phyloP scores from a whole-genome alignment of 37 sponge, comb jelly and placozoan species.

The Hormiphora californensis region DNA sequence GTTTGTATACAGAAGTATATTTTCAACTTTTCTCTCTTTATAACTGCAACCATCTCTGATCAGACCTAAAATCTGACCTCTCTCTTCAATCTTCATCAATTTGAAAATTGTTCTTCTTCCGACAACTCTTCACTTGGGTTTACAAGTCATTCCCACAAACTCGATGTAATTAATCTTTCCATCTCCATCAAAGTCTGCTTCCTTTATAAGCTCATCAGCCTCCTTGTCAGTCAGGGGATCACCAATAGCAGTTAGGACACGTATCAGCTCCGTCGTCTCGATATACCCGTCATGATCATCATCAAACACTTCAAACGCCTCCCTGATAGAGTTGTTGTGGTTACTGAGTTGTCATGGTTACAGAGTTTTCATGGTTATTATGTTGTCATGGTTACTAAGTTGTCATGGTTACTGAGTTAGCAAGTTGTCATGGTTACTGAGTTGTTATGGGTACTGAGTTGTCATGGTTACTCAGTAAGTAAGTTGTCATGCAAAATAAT shows the following conservation, averaged over 20 bases:
- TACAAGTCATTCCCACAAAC: slow-evolving; percentile 53
- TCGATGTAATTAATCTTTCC: slow-evolving; percentile 45
- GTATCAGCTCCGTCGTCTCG: slow-evolving; percentile 20
- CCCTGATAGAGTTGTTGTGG: neutral
- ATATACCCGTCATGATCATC: slow-evolving; percentile 25
- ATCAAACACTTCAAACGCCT: slow-evolving; percentile 38
- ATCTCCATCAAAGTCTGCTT: slow-evolving; percentile 31
- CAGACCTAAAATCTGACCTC: too few species aligned
- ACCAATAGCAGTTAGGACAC: slow-evolving; percentile 39
- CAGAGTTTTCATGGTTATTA: neutral
- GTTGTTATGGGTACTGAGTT: too few species aligned
- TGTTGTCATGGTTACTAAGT: neutral
- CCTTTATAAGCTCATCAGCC: slow-evolving; percentile 50
- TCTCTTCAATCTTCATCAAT: neutral
- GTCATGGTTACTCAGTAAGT: too few species aligned
- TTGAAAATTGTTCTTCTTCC: too few species aligned
- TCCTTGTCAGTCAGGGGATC: slow-evolving; percentile 45
- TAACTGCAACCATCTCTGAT: too few species aligned
- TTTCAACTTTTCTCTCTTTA: too few species aligned
- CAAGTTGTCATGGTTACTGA: too few species aligned
- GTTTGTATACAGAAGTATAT: too few species aligned
- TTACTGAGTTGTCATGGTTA: neutral
- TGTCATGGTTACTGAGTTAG: too few species aligned
- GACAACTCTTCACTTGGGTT: slow-evolving; percentile 1
- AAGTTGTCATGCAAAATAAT: too few species aligned